Percentiles rank a stretch among this genome's conserved stretches.
Conservation (phyloP, 2,797 vertebrate genomes). For the Premnoplex brunnescens region DNA sequence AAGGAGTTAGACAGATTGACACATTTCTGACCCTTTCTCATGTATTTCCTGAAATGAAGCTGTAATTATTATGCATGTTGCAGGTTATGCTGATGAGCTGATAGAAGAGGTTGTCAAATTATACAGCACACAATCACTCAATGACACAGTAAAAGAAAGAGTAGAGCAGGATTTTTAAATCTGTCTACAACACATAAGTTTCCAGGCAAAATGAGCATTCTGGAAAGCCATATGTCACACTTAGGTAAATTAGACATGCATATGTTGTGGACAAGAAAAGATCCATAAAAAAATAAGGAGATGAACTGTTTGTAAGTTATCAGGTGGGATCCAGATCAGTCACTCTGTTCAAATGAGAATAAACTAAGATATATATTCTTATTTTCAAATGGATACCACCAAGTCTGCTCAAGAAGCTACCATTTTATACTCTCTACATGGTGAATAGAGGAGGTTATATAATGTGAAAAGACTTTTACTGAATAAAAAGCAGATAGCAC, state of each 20-base stretch:
- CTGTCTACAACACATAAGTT: background rate
- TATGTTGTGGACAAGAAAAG: constrained; percentile 25
- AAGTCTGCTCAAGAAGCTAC: background rate
- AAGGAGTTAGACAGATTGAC: constrained; percentile 25
- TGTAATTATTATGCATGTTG: constrained; percentile 61
- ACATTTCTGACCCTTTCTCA: constrained; percentile 34
- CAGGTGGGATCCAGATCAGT: background rate
- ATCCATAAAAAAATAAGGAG: background rate
- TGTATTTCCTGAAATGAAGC: constrained; percentile 18
- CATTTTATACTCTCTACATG: background rate
- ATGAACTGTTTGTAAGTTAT: background rate
- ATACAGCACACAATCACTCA: constrained; percentile 47
- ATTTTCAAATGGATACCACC: background rate
- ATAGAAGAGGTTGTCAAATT: constrained; percentile 61
- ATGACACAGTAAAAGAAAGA: constrained; percentile 25
- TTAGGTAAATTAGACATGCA: constrained; percentile 45
- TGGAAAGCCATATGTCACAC: constrained; percentile 32
- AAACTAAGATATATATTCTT: background rate
- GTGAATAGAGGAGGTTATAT: background rate
- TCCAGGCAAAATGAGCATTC: background rate
- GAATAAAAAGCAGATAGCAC: background rate
- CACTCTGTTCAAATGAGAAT: background rate
- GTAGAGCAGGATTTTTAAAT: background rate
- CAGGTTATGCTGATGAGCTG: constrained; percentile 51
- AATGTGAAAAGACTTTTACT: background rate